Evolutionary conservation across 2,888 invertebrate species (phyloP), one percentile per base, ranked within the genome.

Genomic region (Tribolium freemani): DNA sequence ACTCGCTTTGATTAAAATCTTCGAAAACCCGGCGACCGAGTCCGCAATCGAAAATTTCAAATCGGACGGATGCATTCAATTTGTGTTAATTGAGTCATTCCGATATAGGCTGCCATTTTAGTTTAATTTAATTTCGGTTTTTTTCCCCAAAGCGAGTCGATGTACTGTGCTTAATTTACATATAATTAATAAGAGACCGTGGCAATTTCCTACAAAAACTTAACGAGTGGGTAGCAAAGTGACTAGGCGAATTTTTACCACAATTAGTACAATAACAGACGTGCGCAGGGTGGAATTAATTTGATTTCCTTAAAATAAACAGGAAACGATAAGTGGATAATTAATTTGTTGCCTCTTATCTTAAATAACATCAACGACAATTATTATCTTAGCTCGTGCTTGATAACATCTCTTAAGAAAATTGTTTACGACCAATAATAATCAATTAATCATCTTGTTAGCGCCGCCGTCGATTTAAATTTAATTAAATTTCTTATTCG

Each of bases 251-350:
- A 58, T 60, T 73, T 76, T 71, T 64, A 58, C 50, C 66, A 46
- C 66, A 70, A 73, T 73, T 73, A 66, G 56, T 71, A 69, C 66
- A 56, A 69, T 63, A 73, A 71, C 66, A 16, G 58, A 48, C 67
- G 46, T 63, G 69, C 50, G 46, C 66, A 71, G 71, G 75, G 69
- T 57, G 63, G 66, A 69, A 76, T 75, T 75, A 75, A 76, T 75
- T 76, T 75, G 75, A 61, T 71, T 63, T 69, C 45, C 44, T 76
- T 78, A 77, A 79, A 80, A 81, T 80, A 80, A 81, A 81, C 81
- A 81, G 81, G 81, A 81, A 79, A 78, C 75, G 75, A 64, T 80
- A 80, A 81, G 80, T 80, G 80, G 81, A 80, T 80, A 79, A 80
- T 80, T 77, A 78, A 79, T 76, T 76, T 72, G 77, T 77, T 75